A percentile compares a stretch with the other conserved stretches of the same genome.
phyloP scores from a whole-genome alignment of 2,797 vertebrate genomes.

The Hozukius guyotensis region DNA sequence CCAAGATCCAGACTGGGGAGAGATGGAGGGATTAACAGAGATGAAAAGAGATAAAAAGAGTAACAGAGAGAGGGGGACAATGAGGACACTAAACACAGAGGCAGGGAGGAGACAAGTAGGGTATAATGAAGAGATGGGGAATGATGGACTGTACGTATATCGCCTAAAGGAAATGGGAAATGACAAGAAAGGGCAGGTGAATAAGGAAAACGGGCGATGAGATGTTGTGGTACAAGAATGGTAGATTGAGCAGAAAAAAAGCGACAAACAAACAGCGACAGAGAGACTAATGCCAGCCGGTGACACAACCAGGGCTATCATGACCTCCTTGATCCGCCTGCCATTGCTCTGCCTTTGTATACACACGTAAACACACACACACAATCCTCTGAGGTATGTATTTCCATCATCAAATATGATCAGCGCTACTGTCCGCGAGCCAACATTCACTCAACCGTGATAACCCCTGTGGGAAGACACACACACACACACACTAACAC shows the following conservation, averaged over 20 bases:
- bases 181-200: conserved; percentile 10
- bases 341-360: neutral
- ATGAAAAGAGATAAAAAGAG: conserved; percentile 47
- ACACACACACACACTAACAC: neutral
- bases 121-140: neutral
- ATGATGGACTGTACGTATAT: neutral
- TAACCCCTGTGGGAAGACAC: conserved; percentile 35
- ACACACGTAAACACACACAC: conserved; percentile 11
- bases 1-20: conserved; percentile 61
- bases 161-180: conserved; percentile 13
- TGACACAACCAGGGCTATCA: conserved; percentile 2
- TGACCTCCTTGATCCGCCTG: conserved; percentile 18
- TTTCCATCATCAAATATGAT: conserved; percentile 70
- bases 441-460: conserved; percentile 60
- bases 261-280: neutral
- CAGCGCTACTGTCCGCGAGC: conserved; percentile 47
- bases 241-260: neutral
- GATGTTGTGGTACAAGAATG: neutral
- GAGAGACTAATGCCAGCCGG: neutral
- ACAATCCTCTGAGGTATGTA: conserved; percentile 57
- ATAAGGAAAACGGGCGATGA: neutral
- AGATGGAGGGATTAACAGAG: conserved; percentile 37
- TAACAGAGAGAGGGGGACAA: conserved; percentile 26
- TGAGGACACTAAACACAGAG: conserved; percentile 23
- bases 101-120: conserved; percentile 20